phyloP scores from a whole-genome alignment of 2,113 vertebrate species.

The Dolichotis patagonum region DNA sequence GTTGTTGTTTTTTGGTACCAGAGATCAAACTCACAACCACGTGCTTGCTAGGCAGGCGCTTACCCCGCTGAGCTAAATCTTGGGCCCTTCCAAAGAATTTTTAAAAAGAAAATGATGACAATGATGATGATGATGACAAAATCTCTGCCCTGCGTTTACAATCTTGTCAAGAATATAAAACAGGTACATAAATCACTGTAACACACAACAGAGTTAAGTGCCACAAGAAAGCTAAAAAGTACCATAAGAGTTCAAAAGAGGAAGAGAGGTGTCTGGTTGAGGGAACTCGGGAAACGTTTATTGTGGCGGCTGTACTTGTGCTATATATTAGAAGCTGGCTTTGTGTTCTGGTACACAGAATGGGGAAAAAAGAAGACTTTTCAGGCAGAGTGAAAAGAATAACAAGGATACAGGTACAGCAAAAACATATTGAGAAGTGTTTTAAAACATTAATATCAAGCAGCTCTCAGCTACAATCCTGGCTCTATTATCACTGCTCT shows the following conservation, averaged over 20 bases:
- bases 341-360: slow-evolving; percentile 28
- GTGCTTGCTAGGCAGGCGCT: too few species aligned
- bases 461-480: neutral
- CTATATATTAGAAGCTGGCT: neutral
- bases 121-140: neutral
- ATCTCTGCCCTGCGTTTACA: neutral
- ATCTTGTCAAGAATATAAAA: slow-evolving; percentile 24
- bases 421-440: neutral
- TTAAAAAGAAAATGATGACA: neutral
- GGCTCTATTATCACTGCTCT: neutral
- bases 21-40: too few species aligned
- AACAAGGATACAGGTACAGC: slow-evolving; percentile 20
- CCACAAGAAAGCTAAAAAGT: neutral
- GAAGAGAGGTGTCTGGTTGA: neutral
- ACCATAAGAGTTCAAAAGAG: neutral
- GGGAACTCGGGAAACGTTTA: neutral
- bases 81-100: neutral
- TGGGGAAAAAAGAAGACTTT: neutral
- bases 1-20: too few species aligned
- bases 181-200: neutral
- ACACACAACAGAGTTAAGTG: neutral
- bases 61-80: too few species aligned
- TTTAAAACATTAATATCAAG: neutral
- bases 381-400: slow-evolving; percentile 35
- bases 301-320: neutral